These are phyloP conservation scores for Stichodactyla helianthus DNA, from an alignment of 64 coral and sea anemone genomes.

Conservation along the genomic window DNA sequence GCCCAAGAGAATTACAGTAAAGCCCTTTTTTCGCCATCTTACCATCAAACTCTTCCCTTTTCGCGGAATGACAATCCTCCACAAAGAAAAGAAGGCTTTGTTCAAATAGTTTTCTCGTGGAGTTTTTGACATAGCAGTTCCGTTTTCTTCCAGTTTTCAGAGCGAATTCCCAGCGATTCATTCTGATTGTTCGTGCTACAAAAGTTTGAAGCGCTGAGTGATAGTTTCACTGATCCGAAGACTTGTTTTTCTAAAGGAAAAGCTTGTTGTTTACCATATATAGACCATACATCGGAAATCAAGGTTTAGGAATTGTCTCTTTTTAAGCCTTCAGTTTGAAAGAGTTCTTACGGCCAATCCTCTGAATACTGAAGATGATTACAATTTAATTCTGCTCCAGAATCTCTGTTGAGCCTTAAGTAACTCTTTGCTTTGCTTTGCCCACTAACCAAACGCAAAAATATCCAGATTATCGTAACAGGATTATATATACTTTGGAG, in stretches of 20 bases:
- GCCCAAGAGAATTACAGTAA: too few species aligned
- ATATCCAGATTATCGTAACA: constrained; percentile 15
- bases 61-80: too few species aligned
- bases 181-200: not conserved
- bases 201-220: too few species aligned
- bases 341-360: constrained; percentile 8
- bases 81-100: too few species aligned
- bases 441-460: not conserved
- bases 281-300: constrained; percentile 14
- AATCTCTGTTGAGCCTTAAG: constrained; percentile 7
- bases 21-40: too few species aligned
- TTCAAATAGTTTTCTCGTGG: too few species aligned
- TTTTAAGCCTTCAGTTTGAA: constrained; percentile 3
- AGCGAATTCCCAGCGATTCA: not conserved
- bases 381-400: not conserved
- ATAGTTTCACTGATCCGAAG: not conserved
- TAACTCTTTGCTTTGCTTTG: constrained; percentile 15
- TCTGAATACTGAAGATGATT: not conserved
- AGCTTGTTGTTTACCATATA: constrained; percentile 5
- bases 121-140: too few species aligned
- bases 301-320: constrained; percentile 16
- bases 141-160: not conserved
- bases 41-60: too few species aligned
- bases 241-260: not conserved
- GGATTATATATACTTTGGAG: not conserved